Percentiles rank a stretch among this genome's conserved stretches.
These are phyloP conservation scores for Otolemur garnettii DNA, from an alignment of 2,113 vertebrate genomes.

Conservation along the genomic window DNA sequence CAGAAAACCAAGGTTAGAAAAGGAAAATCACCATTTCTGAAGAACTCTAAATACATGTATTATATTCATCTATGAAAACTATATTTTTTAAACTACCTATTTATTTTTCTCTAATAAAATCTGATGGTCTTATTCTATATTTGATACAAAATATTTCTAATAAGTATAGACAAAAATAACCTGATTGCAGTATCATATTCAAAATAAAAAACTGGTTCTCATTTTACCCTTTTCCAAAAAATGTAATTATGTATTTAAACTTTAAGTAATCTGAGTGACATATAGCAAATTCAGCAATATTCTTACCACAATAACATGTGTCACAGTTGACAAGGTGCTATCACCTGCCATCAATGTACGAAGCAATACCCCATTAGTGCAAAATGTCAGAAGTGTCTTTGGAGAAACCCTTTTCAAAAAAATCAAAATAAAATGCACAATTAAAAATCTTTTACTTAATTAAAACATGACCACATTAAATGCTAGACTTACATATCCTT, in stretches of 20 bases:
- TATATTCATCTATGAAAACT: slow-evolving; percentile 45
- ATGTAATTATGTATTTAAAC: not conserved
- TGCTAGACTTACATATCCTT: not conserved
- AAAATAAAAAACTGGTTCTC: slow-evolving; percentile 41
- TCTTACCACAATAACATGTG: slow-evolving; percentile 98
- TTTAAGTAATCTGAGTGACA: slow-evolving; percentile 4
- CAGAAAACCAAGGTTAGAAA: slow-evolving; percentile 2
- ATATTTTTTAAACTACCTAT: slow-evolving; percentile 42
- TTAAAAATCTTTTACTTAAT: slow-evolving; percentile 64
- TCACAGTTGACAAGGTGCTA: slow-evolving; percentile 91
- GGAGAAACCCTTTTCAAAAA: slow-evolving; percentile 93
- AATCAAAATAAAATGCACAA: slow-evolving; percentile 65
- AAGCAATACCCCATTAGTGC: slow-evolving; percentile 96
- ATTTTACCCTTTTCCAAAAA: slow-evolving; percentile 57
- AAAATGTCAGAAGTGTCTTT: slow-evolving; percentile 96
- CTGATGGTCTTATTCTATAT: not conserved
- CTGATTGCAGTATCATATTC: not conserved
- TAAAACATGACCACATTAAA: slow-evolving; percentile 61
- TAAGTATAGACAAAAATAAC: slow-evolving; percentile 33
- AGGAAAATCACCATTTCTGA: slow-evolving; percentile 9
- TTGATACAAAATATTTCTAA: slow-evolving; percentile 58
- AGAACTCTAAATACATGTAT: slow-evolving; percentile 19
- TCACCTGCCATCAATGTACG: slow-evolving; percentile 96
- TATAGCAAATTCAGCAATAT: slow-evolving; percentile 15
- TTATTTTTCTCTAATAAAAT: slow-evolving; percentile 15